phyloP scores from a whole-genome alignment of 2,888 invertebrate species.

The Bibio marci region DNA sequence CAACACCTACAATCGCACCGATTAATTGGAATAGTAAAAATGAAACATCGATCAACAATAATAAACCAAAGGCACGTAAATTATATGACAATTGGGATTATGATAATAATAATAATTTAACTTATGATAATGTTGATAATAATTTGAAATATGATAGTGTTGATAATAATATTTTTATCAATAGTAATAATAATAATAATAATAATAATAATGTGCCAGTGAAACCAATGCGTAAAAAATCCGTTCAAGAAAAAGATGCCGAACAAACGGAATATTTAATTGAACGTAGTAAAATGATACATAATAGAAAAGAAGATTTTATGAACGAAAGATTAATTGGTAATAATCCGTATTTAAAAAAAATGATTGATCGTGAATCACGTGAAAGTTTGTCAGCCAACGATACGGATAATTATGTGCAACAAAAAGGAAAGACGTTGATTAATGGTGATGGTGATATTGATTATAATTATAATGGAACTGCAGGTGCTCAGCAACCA shows the following conservation, averaged over 20 bases:
- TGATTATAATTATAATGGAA: conserved; percentile 5
- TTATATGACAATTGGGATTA: neutral
- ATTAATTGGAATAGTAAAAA: neutral
- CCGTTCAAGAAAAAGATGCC: neutral
- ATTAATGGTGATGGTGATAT: conserved; percentile 8
- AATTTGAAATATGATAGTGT: neutral
- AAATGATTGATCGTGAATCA: conserved; percentile 17
- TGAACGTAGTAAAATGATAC: conserved; percentile 25
- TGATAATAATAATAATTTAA: conserved; percentile 1
- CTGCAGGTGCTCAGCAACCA: conserved; percentile 18
- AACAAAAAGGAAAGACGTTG: neutral
- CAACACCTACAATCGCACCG: neutral
- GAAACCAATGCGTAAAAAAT: neutral
- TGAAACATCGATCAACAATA: too few species aligned
- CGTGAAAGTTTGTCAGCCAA: neutral
- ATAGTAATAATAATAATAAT: too few species aligned
- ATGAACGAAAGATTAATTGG: conserved; percentile 26
- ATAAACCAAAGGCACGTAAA: too few species aligned
- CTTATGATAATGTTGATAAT: neutral
- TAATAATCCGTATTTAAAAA: conserved; percentile 27
- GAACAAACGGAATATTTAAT: conserved; percentile 21
- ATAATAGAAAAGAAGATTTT: conserved; percentile 26
- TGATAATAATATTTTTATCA: neutral
- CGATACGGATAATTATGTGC: neutral
- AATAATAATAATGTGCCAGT: neutral